These are phyloP conservation scores for Diachrysia chrysitis DNA, from an alignment of 2,888 invertebrate species.

Conservation along the genomic window DNA sequence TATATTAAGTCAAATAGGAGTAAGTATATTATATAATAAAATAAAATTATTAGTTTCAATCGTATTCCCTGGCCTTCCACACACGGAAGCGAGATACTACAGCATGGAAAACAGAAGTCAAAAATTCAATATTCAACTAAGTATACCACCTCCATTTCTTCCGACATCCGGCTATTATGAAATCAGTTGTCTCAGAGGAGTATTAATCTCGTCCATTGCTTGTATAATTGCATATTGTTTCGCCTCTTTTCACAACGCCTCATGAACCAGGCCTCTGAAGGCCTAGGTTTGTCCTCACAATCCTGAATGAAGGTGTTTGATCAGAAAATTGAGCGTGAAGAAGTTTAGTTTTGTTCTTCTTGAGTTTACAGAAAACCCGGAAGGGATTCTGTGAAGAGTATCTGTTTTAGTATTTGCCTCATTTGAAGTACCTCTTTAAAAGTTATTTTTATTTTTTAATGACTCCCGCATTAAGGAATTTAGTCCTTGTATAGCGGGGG, in stretches of 20 bases:
- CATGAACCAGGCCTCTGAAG: constrained; percentile 17
- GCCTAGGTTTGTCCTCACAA: constrained; percentile 6
- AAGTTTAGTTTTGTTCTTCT: not conserved
- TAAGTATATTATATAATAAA: too few relatives aligned
- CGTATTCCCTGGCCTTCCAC: too few relatives aligned
- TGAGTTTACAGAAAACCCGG: not conserved
- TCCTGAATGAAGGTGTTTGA: constrained; percentile 10
- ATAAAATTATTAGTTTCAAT: too few relatives aligned
- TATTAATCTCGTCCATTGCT: constrained; percentile 58
- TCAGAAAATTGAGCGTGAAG: constrained; percentile 14
- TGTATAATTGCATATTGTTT: constrained; percentile 61
- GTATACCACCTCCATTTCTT: constrained; percentile 32
- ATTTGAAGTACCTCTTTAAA: too few relatives aligned
- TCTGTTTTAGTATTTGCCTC: not conserved
- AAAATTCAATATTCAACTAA: not conserved
- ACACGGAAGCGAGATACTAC: too few relatives aligned
- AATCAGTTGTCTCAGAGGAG: constrained; percentile 55
- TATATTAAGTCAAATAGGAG: too few relatives aligned
- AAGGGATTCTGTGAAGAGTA: not conserved
- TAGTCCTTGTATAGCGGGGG: too few relatives aligned
- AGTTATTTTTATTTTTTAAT: too few relatives aligned
- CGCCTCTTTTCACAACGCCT: constrained; percentile 45
- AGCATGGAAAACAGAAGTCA: too few relatives aligned
- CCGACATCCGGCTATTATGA: constrained; percentile 35
- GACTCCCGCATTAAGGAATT: too few relatives aligned